phyloP scores from a whole-genome alignment of 2,113 vertebrate genomes.

The Gnathonemus echidnorhynchus region DNA sequence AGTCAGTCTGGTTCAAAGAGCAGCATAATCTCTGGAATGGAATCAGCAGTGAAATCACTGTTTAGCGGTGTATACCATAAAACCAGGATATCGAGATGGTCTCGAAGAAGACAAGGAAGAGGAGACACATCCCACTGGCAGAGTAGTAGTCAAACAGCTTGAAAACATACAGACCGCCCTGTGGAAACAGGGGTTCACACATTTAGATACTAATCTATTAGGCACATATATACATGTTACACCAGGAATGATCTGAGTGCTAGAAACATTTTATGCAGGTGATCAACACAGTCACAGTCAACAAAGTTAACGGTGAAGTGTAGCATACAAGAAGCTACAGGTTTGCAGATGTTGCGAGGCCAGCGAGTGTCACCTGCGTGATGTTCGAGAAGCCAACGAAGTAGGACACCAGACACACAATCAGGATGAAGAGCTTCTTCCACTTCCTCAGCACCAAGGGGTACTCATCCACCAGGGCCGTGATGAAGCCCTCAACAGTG shows the following conservation, averaged over 20 bases:
- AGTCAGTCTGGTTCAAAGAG: not conserved
- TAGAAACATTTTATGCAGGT: not conserved
- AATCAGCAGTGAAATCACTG: not conserved
- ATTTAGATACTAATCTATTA: conserved; percentile 9
- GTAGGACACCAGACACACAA: conserved; percentile 76
- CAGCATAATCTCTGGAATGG: not conserved
- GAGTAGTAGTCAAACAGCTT: conserved; percentile 92
- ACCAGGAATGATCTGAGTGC: not conserved
- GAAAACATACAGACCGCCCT: conserved; percentile 86
- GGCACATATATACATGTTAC: not conserved
- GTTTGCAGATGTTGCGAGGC: not conserved
- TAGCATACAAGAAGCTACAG: not conserved
- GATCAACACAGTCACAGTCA: not conserved
- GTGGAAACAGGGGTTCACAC: conserved; percentile 32
- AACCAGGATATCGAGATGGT: conserved; percentile 84
- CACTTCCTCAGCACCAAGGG: conserved; percentile 69
- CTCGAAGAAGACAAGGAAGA: conserved; percentile 87
- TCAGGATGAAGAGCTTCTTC: conserved; percentile 80
- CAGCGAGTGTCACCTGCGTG: conserved; percentile 66
- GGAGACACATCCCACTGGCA: conserved; percentile 85
- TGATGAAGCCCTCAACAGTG: conserved; percentile 85
- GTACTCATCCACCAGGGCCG: conserved; percentile 80
- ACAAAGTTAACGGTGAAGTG: not conserved
- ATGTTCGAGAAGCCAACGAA: conserved; percentile 82
- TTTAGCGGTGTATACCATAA: conserved; percentile 62